Evolutionary conservation across 2,888 invertebrate genomes (phyloP), one percentile per base, ranked within the genome.

Genomic region (Eupithecia subumbrata): DNA sequence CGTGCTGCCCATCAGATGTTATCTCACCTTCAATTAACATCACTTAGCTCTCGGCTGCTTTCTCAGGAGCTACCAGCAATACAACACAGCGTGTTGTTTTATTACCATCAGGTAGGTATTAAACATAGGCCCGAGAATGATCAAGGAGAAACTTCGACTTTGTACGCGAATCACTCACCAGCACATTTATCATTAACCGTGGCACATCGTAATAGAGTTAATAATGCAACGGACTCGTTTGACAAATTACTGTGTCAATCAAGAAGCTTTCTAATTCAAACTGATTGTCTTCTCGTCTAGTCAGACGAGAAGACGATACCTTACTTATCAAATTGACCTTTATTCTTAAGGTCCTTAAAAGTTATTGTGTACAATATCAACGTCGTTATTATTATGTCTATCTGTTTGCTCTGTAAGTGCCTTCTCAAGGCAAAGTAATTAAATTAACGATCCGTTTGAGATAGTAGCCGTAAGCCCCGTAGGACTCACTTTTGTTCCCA

Each of bases 191-290:
- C 60, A 60, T 60, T 25, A 14, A 60, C 60, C 60, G 4, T 78
- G 70, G 12, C 16, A 60, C 48, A 69, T 18, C 14, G 77, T 68
- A 37, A 74, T 72, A 75, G 40, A 60, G 72, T 43, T 45, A 56
- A 75, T 64, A 70, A 75, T 72, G 66, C 40, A 22, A 71, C 71
- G 48, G 30, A 60, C 66, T 56, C 40, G 37, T 72, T 76, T 30
- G 82, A 81, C 82, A 82, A 84, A 84, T 82, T 74, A 74, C 70
- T 64, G 68, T 72, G 82, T 81, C 84, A 83, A 82, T 82, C 82
- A 81, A 74, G 73, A 56, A 71, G 78, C 81, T 82, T 81, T 83
- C 81, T 78, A 80, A 60, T 25, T 64, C 76, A 75, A 80, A 81
- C 60, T 43, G 63, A 69, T 16, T 69, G 25, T 34, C n/a, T 34